Percentiles rank a stretch among this genome's conserved stretches.
Conservation (phyloP, 2,113 vertebrate genomes). For the Heteronetta atricapilla region DNA sequence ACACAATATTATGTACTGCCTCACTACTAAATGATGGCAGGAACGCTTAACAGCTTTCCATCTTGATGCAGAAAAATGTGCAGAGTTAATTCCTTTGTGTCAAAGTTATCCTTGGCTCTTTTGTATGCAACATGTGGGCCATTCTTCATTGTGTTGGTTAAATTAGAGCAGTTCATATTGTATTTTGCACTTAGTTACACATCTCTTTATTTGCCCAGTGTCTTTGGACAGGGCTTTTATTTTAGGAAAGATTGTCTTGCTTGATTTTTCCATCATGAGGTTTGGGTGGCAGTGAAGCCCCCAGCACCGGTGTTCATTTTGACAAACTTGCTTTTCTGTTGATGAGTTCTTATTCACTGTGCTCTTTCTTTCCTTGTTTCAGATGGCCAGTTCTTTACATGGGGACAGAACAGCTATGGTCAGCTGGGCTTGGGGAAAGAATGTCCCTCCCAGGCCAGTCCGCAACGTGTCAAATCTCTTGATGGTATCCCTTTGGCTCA, state of each 20-base stretch:
- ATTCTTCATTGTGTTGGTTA: neutral
- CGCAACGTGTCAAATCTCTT: constrained; percentile 88
- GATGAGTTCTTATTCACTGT: neutral
- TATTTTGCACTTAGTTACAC: neutral
- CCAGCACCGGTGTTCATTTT: neutral
- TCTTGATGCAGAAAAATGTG: neutral
- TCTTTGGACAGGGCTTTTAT: neutral
- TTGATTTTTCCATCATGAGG: neutral
- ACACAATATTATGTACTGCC: neutral
- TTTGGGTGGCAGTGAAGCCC: neutral
- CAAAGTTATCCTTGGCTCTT: neutral
- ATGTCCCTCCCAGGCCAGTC: constrained; percentile 79
- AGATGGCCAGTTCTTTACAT: constrained; percentile 93
- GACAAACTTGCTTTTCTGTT: neutral
- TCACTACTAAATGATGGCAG: neutral
- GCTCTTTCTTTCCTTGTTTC: neutral
- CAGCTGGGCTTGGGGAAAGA: constrained; percentile 90
- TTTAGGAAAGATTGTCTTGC: neutral
- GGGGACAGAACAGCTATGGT: constrained; percentile 90
- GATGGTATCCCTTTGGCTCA: constrained; percentile 91
- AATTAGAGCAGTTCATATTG: neutral
- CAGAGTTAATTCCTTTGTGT: neutral
- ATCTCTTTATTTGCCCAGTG: neutral
- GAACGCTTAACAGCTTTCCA: neutral
- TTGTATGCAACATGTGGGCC: neutral